Conservation (phyloP, 2,113 vertebrate species). For the Corythornis vintsioides region DNA sequence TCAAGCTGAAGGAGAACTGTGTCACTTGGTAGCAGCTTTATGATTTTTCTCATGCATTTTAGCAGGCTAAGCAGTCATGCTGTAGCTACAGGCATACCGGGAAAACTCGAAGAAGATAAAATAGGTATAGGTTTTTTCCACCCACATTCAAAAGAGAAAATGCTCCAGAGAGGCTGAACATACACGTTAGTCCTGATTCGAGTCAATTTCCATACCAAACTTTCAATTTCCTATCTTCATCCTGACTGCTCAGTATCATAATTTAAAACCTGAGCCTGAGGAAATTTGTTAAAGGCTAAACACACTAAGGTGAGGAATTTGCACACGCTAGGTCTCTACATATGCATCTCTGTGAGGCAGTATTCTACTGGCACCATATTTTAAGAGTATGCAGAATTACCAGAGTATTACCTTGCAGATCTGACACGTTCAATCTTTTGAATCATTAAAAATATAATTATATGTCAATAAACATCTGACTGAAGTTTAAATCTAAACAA, state of each 20-base stretch:
- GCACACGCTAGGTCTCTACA: neutral
- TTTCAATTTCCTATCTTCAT: neutral
- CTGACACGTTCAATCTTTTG: neutral
- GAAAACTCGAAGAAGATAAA: neutral
- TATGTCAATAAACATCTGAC: neutral
- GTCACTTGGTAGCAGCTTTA: neutral
- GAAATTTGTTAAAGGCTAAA: constrained; percentile 20
- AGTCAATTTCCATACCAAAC: neutral
- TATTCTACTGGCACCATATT: neutral
- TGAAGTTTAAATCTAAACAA: neutral
- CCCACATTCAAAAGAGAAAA: neutral
- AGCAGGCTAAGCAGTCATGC: neutral
- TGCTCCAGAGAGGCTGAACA: neutral
- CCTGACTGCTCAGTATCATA: neutral
- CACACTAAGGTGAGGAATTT: neutral
- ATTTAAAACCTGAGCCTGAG: neutral
- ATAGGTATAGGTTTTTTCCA: neutral
- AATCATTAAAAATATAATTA: neutral
- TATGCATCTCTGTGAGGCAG: neutral
- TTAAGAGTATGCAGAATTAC: neutral
- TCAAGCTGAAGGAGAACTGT: neutral
- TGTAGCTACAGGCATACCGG: rapidly evolving
- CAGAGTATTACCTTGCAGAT: neutral
- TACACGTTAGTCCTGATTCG: neutral
- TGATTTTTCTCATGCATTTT: neutral